Base-by-base conservation (phyloP, 1,140 invertebrate species). In the Palaemon carinicauda region DNA sequence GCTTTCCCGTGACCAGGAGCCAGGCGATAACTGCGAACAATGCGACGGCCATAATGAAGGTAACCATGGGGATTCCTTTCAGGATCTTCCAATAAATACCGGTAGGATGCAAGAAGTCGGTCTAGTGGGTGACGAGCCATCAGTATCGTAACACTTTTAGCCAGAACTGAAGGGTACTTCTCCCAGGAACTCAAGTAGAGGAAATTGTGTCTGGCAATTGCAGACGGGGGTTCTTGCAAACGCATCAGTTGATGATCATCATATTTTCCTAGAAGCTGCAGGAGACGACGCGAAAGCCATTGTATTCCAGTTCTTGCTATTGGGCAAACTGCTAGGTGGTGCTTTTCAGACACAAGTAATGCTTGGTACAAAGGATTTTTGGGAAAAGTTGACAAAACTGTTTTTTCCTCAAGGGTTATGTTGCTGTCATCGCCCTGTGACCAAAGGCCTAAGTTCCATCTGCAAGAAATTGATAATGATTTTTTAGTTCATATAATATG, bases 71-170 rank as follows among this genome's bases (percentile, higher is more conserved):
- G 83, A 54, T 88, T 88, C 60, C 71, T 88, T 56, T 86, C 84
- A 1, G 88, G 65, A 54, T 86, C 75, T 33, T 88, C 88, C n/a
- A 88, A 65, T n/a, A 71, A 24, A 17, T 82, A 80, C 19, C 88
- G 82, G 77, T 85, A 88, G 54, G 83, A 88, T 9, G 83, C 79
- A 21, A 88, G 53, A 15, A 88, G 69, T 5, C 88, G 78, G 24
- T 88, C 88, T n/a, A 88, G 53, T 1, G 88, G 88, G 54, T 88
- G 88, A 9, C 88, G 82, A 15, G 80, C 88, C 79, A 88, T 79
- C 24, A 88, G 33, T 15, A 88, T 69, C 12, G 73, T 88, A 10
- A 82, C 53, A 10, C 78, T 82, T 21, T 88, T 80, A 15, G 73
- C 51, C 54, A 88, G 41, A 2, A 88, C 78, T 21, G 53, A 33